Evolutionary conservation across 1,140 invertebrate genomes (phyloP), one percentile per base, ranked within the genome.

Genomic region (Metaphire vulgaris): DNA sequence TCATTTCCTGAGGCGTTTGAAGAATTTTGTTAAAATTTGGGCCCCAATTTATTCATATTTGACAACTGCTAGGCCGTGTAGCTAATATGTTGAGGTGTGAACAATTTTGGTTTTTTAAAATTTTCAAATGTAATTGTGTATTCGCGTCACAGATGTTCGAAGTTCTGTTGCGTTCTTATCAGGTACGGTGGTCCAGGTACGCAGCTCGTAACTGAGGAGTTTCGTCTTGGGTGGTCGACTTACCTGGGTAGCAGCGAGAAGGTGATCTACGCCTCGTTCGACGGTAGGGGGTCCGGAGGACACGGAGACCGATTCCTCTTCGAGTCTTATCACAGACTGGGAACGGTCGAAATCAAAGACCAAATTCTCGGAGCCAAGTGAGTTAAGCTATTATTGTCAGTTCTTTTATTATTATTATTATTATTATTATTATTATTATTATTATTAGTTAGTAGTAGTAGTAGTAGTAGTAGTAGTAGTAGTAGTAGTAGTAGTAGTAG

Each of bases 281-380:
- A 97, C 87, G 93, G 92, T 0, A 87, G 94, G 65, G 95, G 95
- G 1, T 92, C 92, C 0, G 90, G 92, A 0, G 93, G 92, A 0
- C 90, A 94, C 81, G 95, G 94, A 15, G 91, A 95, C 79, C 89
- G 91, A 65, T 88, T 92, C n/a, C 87, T 94, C 64, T 91, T 95
- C 80, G 90, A 93, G 80, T 89, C 97, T 26, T 95, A 95, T 82
- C 90, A 91, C 78, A 88, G 90, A 41, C 87, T 97, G 1, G 95
- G 95, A 0, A 91, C 91, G 1, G 89, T 93, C 0, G 95, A 97
- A 86, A 91, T 96, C 1, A 90, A 92, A 26, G 95, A 97, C 86
- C 92, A 96, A 83, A 86, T 97, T 21, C 92, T 93, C 87, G 94
- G 95, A 28, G 92, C 92, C 16, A 92, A 93, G 92, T 94, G 87